Evolutionary conservation across 2,797 vertebrate genomes (phyloP), one percentile per base, ranked within the genome.

Genomic region (Cichlasoma orientale): DNA sequence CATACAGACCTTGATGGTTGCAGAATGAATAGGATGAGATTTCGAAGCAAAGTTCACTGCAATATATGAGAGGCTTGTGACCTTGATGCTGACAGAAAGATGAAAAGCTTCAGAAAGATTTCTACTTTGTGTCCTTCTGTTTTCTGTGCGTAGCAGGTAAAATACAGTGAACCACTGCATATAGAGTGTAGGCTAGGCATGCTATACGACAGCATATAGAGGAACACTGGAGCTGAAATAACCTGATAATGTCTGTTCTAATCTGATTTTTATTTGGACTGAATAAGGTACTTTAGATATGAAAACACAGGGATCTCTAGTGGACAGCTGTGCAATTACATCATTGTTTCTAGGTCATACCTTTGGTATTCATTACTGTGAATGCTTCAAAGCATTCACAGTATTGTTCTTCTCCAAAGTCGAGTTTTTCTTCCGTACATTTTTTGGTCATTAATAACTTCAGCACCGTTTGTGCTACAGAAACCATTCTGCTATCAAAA

Each of bases 261-360:
- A 27, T 66, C 38, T 44, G 41, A 31, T 27, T 73, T 16, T 2
- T 29, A 29, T 29, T 33, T 50, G n/a, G 21, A 18, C 7, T 59
- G 8, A 55, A 47, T 33, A 52, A 6, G 11, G 4, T 19, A 11
- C 27, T 44, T 77, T 29, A 29, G 27, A 61, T 36, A 4, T 66
- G 41, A 29, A 66, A 47, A 50, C 41, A 27, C 11, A 50, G 44
- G 9, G 23, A 68, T 18, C 78, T 61, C 83, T 78, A 76, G 85
- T 85, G 81, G 79, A 74, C 47, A 74, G 44, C 13, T 73, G 14
- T 27, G 47, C 8, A 61, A 78, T 21, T 6, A 56, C 41, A 56
- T 19, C 2, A 23, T 9, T 13, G 66, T 58, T 52, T 63, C 18
- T 56, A 3, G 6, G 41, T 21, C 10, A 50, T 4, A 2, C 9